A percentile compares a stretch with the other conserved stretches of the same genome.
phyloP scores from a whole-genome alignment of 2,888 invertebrate genomes.

The Itoplectis maculator region DNA sequence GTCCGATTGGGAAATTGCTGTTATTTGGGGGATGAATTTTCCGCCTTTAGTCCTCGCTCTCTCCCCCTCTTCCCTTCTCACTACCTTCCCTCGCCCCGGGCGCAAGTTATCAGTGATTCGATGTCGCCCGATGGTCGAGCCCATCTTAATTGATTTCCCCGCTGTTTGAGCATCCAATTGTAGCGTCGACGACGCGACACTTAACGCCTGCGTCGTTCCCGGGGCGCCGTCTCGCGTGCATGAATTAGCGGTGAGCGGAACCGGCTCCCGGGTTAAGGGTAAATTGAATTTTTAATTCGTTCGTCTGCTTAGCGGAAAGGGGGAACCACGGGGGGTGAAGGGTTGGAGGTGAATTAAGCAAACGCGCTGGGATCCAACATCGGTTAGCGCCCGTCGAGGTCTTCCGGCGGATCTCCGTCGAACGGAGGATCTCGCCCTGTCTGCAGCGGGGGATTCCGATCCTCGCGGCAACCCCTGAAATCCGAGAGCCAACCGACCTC shows the following conservation, averaged over 20 bases:
- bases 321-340: conserved; percentile 42
- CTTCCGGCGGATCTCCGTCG: conserved; percentile 30
- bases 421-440: conserved; percentile 36
- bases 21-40: conserved; percentile 26
- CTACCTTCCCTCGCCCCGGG: background rate
- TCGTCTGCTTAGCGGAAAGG: conserved; percentile 55
- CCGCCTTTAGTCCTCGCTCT: background rate
- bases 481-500: conserved; percentile 46
- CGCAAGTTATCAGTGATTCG: conserved; percentile 45
- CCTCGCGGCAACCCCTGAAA: conserved; percentile 45
- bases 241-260: conserved; percentile 48
- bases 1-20: conserved; percentile 23
- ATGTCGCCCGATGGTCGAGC: conserved; percentile 19
- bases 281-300: conserved; percentile 72
- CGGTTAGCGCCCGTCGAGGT: conserved; percentile 47
- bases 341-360: conserved; percentile 67
- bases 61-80: too few species aligned
- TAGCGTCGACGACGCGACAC: conserved; percentile 48
- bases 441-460: conserved; percentile 21
- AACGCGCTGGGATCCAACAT: conserved; percentile 56
- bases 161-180: conserved; percentile 32
- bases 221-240: conserved; percentile 33
- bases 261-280: conserved; percentile 39
- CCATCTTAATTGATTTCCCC: conserved; percentile 53
- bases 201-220: conserved; percentile 24